These are phyloP conservation scores for Xestia sexstrigata DNA, from an alignment of 2,888 invertebrate species.

Conservation along the genomic window DNA sequence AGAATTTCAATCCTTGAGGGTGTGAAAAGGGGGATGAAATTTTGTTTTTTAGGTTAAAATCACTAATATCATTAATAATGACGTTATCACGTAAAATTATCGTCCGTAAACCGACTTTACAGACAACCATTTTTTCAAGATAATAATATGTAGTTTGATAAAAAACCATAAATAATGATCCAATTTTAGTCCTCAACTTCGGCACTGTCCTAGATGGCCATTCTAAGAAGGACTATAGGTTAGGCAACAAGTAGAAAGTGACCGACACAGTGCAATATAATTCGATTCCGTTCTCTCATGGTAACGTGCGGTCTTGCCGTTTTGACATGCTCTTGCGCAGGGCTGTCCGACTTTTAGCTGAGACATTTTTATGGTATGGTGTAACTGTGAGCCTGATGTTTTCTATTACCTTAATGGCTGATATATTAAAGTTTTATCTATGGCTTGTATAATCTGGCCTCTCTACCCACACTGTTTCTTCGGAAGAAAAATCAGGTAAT, in stretches of 20 bases:
- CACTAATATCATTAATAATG: too few relatives aligned
- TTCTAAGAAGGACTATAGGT: constrained; percentile 17
- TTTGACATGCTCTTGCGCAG: constrained; percentile 42
- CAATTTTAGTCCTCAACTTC: constrained; percentile 12
- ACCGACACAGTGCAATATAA: constrained; percentile 21
- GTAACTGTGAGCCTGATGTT: not conserved
- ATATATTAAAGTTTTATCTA: not conserved
- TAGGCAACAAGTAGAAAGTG: constrained; percentile 47
- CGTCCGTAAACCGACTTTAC: too few relatives aligned
- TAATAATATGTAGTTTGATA: too few relatives aligned
- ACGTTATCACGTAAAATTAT: too few relatives aligned
- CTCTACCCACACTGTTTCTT: not conserved
- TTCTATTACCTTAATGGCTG: not conserved
- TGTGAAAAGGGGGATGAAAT: too few relatives aligned
- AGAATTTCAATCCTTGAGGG: too few relatives aligned
- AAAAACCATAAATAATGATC: not conserved
- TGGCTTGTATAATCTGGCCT: not conserved
- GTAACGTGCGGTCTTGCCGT: constrained; percentile 30
- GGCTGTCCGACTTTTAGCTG: constrained; percentile 28
- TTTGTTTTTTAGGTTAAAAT: too few relatives aligned
- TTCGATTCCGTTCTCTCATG: constrained; percentile 46
- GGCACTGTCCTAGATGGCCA: constrained; percentile 25
- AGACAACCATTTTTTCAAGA: too few relatives aligned
- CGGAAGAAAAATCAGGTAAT: not conserved
- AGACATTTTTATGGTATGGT: not conserved